Conservation (phyloP, 2,888 invertebrate genomes). For the Prionchulus punctatus region DNA sequence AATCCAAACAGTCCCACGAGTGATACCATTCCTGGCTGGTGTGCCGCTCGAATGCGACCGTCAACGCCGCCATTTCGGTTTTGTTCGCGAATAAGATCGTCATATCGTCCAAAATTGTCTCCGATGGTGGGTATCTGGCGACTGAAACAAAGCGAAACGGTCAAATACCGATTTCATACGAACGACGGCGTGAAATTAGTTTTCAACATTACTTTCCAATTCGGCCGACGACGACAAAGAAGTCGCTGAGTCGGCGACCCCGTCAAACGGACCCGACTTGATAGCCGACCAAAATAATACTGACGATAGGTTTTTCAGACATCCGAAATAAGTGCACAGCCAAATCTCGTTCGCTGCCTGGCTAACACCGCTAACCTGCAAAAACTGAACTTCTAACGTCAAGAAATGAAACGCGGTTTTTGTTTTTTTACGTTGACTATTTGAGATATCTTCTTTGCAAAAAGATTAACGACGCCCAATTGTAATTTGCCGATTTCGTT, state of each 20-base stretch:
- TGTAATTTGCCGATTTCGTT: conserved; percentile 31
- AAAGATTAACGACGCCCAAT: conserved; percentile 27
- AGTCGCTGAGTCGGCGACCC: not conserved
- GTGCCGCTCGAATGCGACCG: not conserved
- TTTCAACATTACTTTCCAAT: conserved; percentile 1
- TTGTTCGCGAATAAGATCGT: not conserved
- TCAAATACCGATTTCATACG: too few species aligned
- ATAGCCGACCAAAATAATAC: conserved; percentile 3
- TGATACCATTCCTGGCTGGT: conserved; percentile 10
- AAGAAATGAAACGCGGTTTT: not conserved
- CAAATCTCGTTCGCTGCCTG: conserved; percentile 12
- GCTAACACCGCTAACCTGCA: conserved; percentile 10
- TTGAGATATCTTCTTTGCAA: conserved; percentile 14
- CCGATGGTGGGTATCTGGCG: not conserved
- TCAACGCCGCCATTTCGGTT: not conserved
- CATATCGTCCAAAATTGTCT: not conserved
- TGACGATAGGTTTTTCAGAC: not conserved
- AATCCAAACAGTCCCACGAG: conserved; percentile 10
- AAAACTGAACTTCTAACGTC: not conserved
- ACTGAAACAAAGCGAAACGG: not conserved
- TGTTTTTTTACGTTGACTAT: not conserved
- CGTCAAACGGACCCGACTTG: not conserved
- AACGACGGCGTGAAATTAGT: not conserved
- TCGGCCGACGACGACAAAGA: not conserved
- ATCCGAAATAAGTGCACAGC: conserved; percentile 7